A percentile compares a stretch with the other conserved stretches of the same genome.
phyloP scores from a whole-genome alignment of 2,797 vertebrate species.

The Poeciliopsis infans region DNA sequence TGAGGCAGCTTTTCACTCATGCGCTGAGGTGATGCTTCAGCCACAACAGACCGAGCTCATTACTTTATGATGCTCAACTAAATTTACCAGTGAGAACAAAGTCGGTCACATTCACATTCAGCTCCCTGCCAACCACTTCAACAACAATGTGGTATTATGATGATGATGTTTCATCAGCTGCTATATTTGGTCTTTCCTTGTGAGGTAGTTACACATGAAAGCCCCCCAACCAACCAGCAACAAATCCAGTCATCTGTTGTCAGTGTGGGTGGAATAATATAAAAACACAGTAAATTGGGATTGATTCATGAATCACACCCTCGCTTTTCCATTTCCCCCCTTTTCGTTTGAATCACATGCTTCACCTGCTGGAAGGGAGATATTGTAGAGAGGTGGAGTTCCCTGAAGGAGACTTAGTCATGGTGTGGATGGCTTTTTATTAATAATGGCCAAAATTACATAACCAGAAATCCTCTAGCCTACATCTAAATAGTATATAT shows the following conservation, averaged over 20 bases:
- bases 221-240: neutral
- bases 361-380: conserved; percentile 10
- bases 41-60: conserved; percentile 18
- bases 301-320: conserved; percentile 16
- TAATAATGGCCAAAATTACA: conserved; percentile 37
- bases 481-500: conserved; percentile 1
- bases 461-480: conserved; percentile 56
- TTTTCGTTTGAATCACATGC: conserved; percentile 1
- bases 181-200: neutral
- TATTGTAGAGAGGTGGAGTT: conserved; percentile 58
- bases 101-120: conserved; percentile 24
- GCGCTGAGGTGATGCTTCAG: conserved; percentile 7
- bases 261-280: neutral
- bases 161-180: neutral
- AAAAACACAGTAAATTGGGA: neutral
- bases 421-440: conserved; percentile 35
- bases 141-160: neutral
- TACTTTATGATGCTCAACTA: conserved; percentile 10
- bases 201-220: neutral
- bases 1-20: conserved; percentile 8
- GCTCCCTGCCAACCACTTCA: neutral
- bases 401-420: conserved; percentile 52
- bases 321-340: neutral
- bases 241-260: neutral
- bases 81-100: conserved; percentile 14